phyloP scores from a whole-genome alignment of 2,888 invertebrate species.

The Lochmaea capreae region DNA sequence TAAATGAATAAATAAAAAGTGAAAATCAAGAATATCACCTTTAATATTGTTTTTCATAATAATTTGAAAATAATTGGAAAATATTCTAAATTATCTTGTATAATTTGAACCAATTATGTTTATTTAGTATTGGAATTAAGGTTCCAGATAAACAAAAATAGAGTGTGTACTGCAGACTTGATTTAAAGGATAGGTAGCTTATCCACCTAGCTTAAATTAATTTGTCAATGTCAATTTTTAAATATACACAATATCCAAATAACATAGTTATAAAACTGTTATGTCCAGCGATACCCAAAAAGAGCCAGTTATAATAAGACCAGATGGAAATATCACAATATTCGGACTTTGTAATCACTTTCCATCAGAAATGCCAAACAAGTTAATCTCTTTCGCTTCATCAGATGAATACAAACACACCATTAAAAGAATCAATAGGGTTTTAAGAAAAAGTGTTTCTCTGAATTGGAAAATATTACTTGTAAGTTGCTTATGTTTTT shows the following conservation, averaged over 20 bases:
- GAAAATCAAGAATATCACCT: too few species aligned
- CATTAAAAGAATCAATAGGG: constrained; percentile 50
- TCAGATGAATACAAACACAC: constrained; percentile 56
- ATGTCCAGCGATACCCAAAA: constrained; percentile 26
- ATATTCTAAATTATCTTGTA: too few species aligned
- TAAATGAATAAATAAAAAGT: too few species aligned
- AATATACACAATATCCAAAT: constrained; percentile 15
- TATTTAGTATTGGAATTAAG: too few species aligned
- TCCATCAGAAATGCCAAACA: constrained; percentile 49
- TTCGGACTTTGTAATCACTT: constrained; percentile 55
- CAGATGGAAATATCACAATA: constrained; percentile 53
- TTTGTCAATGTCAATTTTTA: constrained; percentile 16
- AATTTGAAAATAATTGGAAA: too few species aligned
- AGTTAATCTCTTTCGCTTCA: constrained; percentile 50
- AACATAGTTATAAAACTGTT: constrained; percentile 9
- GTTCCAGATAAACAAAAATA: not conserved
- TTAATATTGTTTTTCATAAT: too few species aligned
- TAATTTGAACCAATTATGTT: too few species aligned
- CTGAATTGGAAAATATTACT: constrained; percentile 50
- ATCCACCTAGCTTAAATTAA: not conserved
- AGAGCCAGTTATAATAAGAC: constrained; percentile 51
- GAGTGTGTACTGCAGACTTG: not conserved
- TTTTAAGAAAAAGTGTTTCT: constrained; percentile 45
- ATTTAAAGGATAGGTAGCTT: not conserved
- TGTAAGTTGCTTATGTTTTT: constrained; percentile 52